Percentiles rank a stretch among this genome's conserved stretches.
These are phyloP conservation scores for Silurus asotus DNA, from an alignment of 2,113 vertebrate genomes.

Conservation along the genomic window DNA sequence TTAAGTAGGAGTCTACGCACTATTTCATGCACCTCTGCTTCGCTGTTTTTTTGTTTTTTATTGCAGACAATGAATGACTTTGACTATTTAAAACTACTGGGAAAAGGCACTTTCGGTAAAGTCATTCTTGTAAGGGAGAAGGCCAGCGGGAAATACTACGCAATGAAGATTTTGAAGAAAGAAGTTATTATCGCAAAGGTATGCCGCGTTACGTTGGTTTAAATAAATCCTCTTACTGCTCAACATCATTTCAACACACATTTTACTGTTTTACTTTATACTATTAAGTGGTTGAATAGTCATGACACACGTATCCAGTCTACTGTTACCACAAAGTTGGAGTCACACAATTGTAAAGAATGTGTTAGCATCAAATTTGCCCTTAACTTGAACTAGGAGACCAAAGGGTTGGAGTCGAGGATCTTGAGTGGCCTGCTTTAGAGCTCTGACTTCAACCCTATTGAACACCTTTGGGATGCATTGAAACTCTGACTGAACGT, in stretches of 20 bases:
- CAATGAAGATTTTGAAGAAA: constrained; percentile 99
- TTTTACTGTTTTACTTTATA: not conserved
- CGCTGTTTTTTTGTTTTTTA: constrained; percentile 18
- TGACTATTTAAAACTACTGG: constrained; percentile 97
- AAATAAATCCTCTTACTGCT: not conserved
- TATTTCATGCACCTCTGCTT: not conserved
- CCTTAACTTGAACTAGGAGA: too few species aligned
- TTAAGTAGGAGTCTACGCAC: too few species aligned
- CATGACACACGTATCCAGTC: not conserved
- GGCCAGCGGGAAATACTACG: constrained; percentile 96
- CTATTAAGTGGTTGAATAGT: not conserved
- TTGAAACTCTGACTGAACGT: too few species aligned
- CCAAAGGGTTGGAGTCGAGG: too few species aligned
- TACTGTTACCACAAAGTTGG: too few species aligned
- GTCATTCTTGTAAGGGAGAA: constrained; percentile 98
- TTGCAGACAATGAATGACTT: constrained; percentile 97
- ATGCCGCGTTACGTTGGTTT: constrained; percentile 29
- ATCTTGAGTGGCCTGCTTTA: too few species aligned
- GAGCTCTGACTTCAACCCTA: too few species aligned
- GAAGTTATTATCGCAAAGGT: constrained; percentile 99
- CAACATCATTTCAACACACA: not conserved
- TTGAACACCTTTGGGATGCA: too few species aligned
- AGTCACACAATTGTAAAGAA: too few species aligned
- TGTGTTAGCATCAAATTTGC: too few species aligned
- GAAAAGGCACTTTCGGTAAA: constrained; percentile 98